Conservation (phyloP, 2,113 vertebrate species). For the Athene cunicularia region DNA sequence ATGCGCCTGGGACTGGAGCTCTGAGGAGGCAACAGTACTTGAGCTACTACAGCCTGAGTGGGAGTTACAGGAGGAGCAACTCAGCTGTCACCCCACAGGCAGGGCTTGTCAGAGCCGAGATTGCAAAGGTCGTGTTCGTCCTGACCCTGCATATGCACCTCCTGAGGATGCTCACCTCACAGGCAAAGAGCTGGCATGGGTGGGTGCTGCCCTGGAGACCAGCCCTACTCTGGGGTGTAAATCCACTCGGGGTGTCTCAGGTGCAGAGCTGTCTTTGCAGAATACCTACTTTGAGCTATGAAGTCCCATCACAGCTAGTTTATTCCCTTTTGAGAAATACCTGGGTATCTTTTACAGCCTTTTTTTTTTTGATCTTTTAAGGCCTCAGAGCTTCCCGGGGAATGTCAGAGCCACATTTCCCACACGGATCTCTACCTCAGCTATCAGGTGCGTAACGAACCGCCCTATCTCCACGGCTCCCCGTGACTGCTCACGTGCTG, state of each 20-base stretch:
- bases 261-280: not conserved
- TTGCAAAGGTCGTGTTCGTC: not conserved
- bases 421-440: not conserved
- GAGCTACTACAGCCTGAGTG: not conserved
- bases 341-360: not conserved
- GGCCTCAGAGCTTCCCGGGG: not conserved
- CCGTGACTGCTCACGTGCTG: not conserved
- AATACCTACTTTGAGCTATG: not conserved
- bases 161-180: not conserved
- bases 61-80: not conserved
- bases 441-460: not conserved
- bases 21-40: not conserved
- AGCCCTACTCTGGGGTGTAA: not conserved
- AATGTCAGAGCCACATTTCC: not conserved
- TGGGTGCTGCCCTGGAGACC: not conserved
- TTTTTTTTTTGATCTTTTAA: not conserved
- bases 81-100: not conserved
- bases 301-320: not conserved
- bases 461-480: rapidly evolving
- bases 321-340: not conserved
- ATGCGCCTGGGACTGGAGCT: not conserved
- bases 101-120: not conserved
- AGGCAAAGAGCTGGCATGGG: not conserved
- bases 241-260: not conserved
- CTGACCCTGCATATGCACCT: not conserved